A percentile compares a stretch with the other conserved stretches of the same genome.
phyloP scores from a whole-genome alignment of 35 echinoderm and acorn worm species.

The Heliocidaris tuberculata region DNA sequence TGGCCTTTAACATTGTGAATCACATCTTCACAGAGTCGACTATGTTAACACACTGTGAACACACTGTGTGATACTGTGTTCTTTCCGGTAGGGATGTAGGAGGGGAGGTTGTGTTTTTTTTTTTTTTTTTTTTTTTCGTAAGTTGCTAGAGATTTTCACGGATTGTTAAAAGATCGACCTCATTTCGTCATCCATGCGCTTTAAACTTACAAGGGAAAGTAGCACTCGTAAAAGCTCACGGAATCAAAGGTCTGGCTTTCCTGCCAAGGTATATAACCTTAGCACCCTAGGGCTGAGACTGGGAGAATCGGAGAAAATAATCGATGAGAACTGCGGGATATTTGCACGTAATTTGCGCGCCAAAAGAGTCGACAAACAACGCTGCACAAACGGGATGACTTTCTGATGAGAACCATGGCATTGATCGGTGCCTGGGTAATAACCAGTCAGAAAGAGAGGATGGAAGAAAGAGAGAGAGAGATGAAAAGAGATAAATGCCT shows the following conservation, averaged over 20 bases:
- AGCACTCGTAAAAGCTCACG: not conserved
- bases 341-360: slow-evolving; percentile 15
- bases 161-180: not conserved
- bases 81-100: too few relatives aligned
- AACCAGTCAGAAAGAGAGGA: not conserved
- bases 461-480: not conserved
- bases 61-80: too few relatives aligned
- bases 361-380: not conserved
- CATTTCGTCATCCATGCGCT: not conserved
- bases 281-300: not conserved
- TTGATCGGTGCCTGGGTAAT: not conserved
- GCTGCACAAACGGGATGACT: not conserved
- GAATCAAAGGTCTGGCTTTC: not conserved
- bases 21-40: too few relatives aligned
- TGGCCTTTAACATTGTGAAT: too few relatives aligned
- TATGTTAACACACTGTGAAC: too few relatives aligned
- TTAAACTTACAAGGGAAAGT: not conserved
- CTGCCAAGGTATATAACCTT: not conserved
- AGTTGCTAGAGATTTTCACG: not conserved
- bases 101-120: too few relatives aligned
- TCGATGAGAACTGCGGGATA: not conserved
- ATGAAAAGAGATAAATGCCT: too few relatives aligned
- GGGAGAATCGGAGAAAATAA: not conserved
- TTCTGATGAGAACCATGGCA: slow-evolving; percentile 8
- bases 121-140: not conserved